phyloP scores from a whole-genome alignment of 2,888 invertebrate genomes.

The Apocheima hispidaria region DNA sequence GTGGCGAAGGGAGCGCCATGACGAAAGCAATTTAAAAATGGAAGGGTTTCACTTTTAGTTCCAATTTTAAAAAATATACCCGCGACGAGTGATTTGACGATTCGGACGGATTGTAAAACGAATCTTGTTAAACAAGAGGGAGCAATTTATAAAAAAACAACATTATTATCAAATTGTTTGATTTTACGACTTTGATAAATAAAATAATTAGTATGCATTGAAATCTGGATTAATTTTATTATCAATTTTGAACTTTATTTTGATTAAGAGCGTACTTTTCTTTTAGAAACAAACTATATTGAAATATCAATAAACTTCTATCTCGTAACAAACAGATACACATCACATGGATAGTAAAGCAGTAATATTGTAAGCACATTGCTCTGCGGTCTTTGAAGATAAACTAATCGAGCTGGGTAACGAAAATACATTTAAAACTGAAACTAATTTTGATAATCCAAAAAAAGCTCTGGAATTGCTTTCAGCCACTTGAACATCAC shows the following conservation, averaged over 20 bases:
- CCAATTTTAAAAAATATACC: constrained; percentile 82
- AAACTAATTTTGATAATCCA: constrained; percentile 47
- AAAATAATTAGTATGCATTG: background rate
- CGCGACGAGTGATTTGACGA: constrained; percentile 82
- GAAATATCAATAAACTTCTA: background rate
- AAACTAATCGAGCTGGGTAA: constrained; percentile 20
- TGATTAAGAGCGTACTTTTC: background rate
- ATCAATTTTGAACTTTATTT: background rate
- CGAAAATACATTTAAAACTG: constrained; percentile 38
- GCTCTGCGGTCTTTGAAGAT: constrained; percentile 21
- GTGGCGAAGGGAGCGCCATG: constrained; percentile 79
- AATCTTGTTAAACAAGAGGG: constrained; percentile 68
- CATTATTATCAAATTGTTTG: background rate
- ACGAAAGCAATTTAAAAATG: constrained; percentile 84
- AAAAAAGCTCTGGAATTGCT: constrained; percentile 70
- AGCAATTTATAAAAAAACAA: constrained; percentile 49
- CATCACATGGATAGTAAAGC: constrained; percentile 4
- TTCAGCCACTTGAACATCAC: constrained; percentile 77
- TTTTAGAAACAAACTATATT: background rate
- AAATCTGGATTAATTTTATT: background rate
- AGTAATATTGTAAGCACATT: constrained; percentile 24
- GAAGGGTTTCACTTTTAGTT: constrained; percentile 82
- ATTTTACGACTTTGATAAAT: background rate
- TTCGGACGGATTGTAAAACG: constrained; percentile 77
- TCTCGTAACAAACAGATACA: constrained; percentile 1